Evolutionary conservation across 2,797 vertebrate genomes (phyloP).

Genomic region (Danio jaintianensis): DNA sequence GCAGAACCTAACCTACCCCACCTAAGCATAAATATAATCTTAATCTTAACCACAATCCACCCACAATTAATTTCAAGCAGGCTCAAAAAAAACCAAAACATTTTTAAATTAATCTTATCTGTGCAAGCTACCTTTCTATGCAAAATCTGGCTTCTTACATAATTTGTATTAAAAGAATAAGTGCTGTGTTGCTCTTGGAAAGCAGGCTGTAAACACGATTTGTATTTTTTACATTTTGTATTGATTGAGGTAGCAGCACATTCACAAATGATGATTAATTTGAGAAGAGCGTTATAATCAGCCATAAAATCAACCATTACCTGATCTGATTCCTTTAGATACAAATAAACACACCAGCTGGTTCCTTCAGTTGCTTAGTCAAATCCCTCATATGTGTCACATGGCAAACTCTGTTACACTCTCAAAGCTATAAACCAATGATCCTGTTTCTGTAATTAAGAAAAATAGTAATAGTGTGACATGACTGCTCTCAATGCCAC

Average conservation of each 20-base stretch:
- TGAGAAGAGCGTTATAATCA: neutral
- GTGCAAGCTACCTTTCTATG: neutral
- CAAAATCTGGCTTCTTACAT: conserved; percentile 15
- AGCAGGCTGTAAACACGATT: neutral
- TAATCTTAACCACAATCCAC: conserved; percentile 3
- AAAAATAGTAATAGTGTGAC: neutral
- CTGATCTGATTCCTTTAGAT: conserved; percentile 13
- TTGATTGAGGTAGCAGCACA: neutral
- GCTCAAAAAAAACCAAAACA: too few species aligned
- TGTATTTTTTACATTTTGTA: conserved; percentile 5
- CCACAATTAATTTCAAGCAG: neutral
- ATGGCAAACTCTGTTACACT: conserved; percentile 3
- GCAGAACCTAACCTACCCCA: conserved; percentile 13
- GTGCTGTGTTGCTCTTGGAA: neutral
- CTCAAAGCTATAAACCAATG: conserved; percentile 28
- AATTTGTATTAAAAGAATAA: neutral
- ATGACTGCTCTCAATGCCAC: conserved; percentile 1
- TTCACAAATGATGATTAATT: conserved; percentile 7
- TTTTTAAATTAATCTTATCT: neutral
- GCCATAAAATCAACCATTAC: neutral
- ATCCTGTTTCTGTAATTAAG: neutral
- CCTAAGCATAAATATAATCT: neutral
- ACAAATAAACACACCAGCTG: neutral
- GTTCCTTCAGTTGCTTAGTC: neutral
- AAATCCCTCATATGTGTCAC: neutral